A percentile compares a stretch with the other conserved stretches of the same genome.
These are phyloP conservation scores for Mythimna pallens DNA, from an alignment of 2,888 invertebrate genomes.

Conservation along the genomic window DNA sequence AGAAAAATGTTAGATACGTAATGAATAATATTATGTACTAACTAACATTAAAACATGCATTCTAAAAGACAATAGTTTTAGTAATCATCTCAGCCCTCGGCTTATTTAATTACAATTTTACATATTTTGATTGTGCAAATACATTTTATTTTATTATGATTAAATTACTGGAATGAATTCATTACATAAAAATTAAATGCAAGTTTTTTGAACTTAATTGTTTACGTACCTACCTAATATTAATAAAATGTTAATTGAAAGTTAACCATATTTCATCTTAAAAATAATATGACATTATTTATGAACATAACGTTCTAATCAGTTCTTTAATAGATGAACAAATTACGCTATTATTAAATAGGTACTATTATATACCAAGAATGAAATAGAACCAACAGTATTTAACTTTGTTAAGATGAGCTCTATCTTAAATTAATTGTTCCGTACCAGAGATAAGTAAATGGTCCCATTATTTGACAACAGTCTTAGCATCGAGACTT, in stretches of 20 bases:
- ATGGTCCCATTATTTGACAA: neutral
- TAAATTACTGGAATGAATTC: neutral
- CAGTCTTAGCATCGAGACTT: neutral
- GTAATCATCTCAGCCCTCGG: neutral
- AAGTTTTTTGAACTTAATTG: neutral
- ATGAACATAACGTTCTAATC: constrained; percentile 17
- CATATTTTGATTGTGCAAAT: constrained; percentile 17
- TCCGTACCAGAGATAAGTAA: neutral
- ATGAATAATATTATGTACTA: neutral
- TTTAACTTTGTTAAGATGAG: neutral
- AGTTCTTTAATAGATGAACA: constrained; percentile 21
- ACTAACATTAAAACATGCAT: constrained; percentile 8
- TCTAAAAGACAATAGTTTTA: neutral
- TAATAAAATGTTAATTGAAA: neutral
- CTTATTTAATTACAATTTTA: neutral
- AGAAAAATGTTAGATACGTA: neutral
- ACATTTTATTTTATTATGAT: neutral
- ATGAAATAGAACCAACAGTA: neutral
- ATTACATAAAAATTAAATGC: neutral
- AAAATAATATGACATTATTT: constrained; percentile 13
- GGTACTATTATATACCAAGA: neutral
- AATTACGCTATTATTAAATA: constrained; percentile 9
- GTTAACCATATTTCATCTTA: neutral
- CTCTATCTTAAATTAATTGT: neutral
- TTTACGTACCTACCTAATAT: neutral